Conservation (phyloP, 2,888 invertebrate genomes). For the Folsomia candida region DNA sequence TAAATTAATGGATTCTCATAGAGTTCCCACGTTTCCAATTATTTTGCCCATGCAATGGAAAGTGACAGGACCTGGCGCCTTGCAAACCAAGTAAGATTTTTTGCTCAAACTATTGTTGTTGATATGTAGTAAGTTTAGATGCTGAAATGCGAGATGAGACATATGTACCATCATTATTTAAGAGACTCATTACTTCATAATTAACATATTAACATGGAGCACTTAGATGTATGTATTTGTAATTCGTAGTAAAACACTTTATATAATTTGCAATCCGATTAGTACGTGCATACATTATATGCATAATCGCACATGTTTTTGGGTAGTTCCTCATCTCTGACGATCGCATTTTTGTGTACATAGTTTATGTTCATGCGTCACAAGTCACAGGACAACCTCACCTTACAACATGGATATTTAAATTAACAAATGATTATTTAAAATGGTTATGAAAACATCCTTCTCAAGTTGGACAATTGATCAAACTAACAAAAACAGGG, state of each 20-base stretch:
- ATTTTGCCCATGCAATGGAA: neutral
- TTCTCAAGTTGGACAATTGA: too few relatives aligned
- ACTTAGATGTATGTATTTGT: neutral
- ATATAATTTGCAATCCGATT: neutral
- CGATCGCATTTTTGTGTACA: too few relatives aligned
- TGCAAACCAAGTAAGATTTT: neutral
- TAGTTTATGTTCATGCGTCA: too few relatives aligned
- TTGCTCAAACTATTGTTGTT: too few relatives aligned
- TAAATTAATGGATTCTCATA: neutral
- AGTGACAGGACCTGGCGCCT: constrained; percentile 8
- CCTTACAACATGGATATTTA: too few relatives aligned
- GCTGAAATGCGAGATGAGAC: neutral
- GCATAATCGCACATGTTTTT: too few relatives aligned
- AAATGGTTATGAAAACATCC: too few relatives aligned
- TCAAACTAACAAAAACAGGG: too few relatives aligned
- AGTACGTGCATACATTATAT: too few relatives aligned
- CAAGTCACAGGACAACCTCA: too few relatives aligned
- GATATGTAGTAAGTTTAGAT: neutral
- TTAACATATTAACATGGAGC: neutral
- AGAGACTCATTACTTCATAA: constrained; percentile 3
- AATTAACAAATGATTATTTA: too few relatives aligned
- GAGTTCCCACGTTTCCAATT: neutral
- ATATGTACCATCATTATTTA: neutral
- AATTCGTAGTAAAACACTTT: neutral
- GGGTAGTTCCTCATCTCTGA: too few relatives aligned